Percentiles rank a stretch among this genome's conserved stretches.
Evolutionary conservation across 2,888 invertebrate species (phyloP).

Genomic region (Cylindroiulus punctatus): DNA sequence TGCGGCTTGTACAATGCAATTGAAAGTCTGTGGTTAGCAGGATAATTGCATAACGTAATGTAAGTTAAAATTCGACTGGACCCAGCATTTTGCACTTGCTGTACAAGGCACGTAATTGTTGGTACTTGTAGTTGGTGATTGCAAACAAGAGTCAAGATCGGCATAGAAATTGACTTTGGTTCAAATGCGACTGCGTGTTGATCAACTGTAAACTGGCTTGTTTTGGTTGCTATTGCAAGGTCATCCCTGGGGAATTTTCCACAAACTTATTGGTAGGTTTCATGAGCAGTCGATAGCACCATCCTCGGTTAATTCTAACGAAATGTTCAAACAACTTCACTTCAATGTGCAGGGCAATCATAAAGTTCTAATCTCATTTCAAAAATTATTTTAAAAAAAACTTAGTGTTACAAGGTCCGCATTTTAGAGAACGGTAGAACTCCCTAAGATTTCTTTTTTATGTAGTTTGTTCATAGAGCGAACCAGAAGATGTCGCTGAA

Average conservation of each 20-base stretch:
- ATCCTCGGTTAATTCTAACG: not conserved
- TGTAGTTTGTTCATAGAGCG: too few relatives aligned
- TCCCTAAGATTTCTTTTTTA: too few relatives aligned
- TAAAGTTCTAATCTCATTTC: too few relatives aligned
- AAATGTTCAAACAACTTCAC: too few relatives aligned
- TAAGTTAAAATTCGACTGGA: not conserved
- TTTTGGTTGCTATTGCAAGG: not conserved
- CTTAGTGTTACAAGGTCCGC: too few relatives aligned
- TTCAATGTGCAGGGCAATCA: too few relatives aligned
- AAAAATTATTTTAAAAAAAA: too few relatives aligned
- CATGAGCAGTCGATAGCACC: not conserved
- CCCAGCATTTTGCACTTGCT: not conserved
- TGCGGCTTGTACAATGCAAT: too few relatives aligned
- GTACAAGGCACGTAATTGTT: too few relatives aligned
- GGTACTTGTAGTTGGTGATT: not conserved
- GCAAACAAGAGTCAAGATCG: not conserved
- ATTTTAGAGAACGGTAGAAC: too few relatives aligned
- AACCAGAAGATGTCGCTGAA: too few relatives aligned
- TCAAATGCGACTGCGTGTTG: not conserved
- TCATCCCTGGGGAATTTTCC: not conserved
- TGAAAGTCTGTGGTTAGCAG: not conserved
- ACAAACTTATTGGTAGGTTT: not conserved
- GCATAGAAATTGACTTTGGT: slow-evolving; percentile 22
- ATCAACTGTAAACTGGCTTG: not conserved
- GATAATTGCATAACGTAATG: not conserved